A percentile compares a stretch with the other conserved stretches of the same genome.
These are phyloP conservation scores for Aulostomus chinensis DNA, from an alignment of 2,797 vertebrate genomes.

Conservation along the genomic window DNA sequence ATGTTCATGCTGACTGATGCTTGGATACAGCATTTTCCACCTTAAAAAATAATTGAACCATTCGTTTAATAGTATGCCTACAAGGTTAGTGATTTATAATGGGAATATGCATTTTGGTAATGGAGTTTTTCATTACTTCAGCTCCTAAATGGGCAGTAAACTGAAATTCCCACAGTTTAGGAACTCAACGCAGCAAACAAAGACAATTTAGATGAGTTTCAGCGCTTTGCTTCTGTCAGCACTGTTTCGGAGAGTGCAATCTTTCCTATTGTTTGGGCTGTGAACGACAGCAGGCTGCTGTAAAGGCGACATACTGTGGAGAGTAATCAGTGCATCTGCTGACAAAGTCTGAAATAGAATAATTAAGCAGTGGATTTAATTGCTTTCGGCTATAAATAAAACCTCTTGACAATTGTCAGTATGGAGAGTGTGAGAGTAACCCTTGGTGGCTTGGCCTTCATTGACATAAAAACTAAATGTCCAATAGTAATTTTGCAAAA, in stretches of 20 bases:
- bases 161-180: slow-evolving; percentile 5
- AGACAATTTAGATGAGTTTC: slow-evolving; percentile 3
- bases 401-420: slow-evolving; percentile 45
- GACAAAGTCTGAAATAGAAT: slow-evolving; percentile 55
- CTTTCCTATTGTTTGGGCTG: slow-evolving; percentile 16
- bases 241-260: slow-evolving; percentile 8
- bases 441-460: slow-evolving; percentile 13
- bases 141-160: background rate
- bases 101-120: background rate
- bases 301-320: slow-evolving; percentile 31
- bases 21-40: too few species aligned
- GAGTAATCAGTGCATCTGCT: slow-evolving; percentile 40
- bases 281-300: slow-evolving; percentile 9
- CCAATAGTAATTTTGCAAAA: slow-evolving; percentile 5
- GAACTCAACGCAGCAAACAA: slow-evolving; percentile 7
- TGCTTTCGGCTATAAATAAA: slow-evolving; percentile 54
- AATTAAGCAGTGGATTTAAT: slow-evolving; percentile 55
- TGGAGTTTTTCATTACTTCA: background rate
- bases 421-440: slow-evolving; percentile 25
- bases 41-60: too few species aligned
- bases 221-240: slow-evolving; percentile 27
- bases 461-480: slow-evolving; percentile 19
- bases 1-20: background rate
- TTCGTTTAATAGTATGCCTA: background rate
- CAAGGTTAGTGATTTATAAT: background rate